A percentile compares a stretch with the other conserved stretches of the same genome.
Conservation (phyloP, 2,113 vertebrate genomes). For the human region DNA sequence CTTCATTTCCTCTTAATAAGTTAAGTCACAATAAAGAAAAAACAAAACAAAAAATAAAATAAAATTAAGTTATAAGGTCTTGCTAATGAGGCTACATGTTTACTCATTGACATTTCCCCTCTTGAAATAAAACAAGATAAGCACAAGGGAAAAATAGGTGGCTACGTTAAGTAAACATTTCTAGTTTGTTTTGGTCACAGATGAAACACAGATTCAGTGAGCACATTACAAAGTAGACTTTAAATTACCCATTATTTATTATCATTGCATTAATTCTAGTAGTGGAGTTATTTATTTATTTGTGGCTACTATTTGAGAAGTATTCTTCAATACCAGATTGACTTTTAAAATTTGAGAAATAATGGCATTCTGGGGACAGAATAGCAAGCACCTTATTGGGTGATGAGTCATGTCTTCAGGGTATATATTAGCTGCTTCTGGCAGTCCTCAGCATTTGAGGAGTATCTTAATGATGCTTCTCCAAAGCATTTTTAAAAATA, state of each 20-base stretch:
- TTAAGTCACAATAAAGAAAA: not conserved
- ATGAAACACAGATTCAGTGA: slow-evolving; percentile 21
- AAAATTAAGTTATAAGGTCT: not conserved
- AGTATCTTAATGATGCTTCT: not conserved
- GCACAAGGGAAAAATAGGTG: not conserved
- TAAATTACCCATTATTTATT: slow-evolving; percentile 23
- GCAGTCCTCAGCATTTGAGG: not conserved
- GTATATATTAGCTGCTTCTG: not conserved
- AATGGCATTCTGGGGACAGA: not conserved
- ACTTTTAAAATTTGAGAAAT: slow-evolving; percentile 9
- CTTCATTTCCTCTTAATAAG: not conserved
- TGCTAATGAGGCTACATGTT: not conserved
- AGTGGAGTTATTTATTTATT: slow-evolving; percentile 18
- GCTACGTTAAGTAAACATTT: not conserved
- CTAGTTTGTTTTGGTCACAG: slow-evolving; percentile 2
- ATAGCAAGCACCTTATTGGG: not conserved
- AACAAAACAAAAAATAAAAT: too few species aligned
- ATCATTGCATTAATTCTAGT: slow-evolving; percentile 56
- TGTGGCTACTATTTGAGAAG: not conserved
- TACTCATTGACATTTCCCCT: not conserved
- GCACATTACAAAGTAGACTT: slow-evolving; percentile 23
- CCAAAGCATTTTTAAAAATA: not conserved
- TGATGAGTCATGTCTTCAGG: not conserved
- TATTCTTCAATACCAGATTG: not conserved
- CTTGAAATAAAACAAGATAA: not conserved